phyloP scores from a whole-genome alignment of 2,888 invertebrate genomes.

The Metellina segmentata region DNA sequence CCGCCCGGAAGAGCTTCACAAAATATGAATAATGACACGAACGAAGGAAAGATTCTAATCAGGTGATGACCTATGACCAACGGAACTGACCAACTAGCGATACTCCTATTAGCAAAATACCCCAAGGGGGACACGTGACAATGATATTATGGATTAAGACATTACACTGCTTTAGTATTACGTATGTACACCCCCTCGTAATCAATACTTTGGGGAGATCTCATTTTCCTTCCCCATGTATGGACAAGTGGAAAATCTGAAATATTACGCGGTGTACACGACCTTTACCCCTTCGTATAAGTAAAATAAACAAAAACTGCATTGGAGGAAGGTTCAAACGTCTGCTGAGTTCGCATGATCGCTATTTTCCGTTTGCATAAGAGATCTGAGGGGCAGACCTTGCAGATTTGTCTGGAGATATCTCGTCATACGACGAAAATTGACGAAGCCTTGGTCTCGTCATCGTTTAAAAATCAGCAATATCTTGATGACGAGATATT shows the following conservation, averaged over 20 bases:
- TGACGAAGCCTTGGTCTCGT: too few species aligned
- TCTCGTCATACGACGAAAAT: too few species aligned
- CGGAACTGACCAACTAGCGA: neutral
- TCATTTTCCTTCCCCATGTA: neutral
- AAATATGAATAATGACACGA: neutral
- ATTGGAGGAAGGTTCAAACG: neutral
- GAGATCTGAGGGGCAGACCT: neutral
- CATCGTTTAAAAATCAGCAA: too few species aligned
- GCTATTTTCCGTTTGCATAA: neutral
- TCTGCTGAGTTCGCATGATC: constrained; percentile 5
- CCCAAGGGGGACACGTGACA: constrained; percentile 8
- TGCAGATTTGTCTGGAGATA: neutral
- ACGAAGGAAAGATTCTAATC: neutral
- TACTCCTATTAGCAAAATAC: neutral
- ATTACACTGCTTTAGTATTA: constrained; percentile 46
- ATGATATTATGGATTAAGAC: constrained; percentile 59
- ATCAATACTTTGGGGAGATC: constrained; percentile 47
- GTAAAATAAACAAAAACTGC: neutral
- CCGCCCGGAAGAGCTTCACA: neutral
- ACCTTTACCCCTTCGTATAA: neutral
- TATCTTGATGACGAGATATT: too few species aligned
- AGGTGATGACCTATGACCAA: neutral
- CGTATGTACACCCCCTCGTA: constrained; percentile 37
- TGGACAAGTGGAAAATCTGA: constrained; percentile 55
- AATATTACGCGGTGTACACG: constrained; percentile 23